Evolutionary conservation across 2,888 invertebrate species (phyloP), one percentile per base, ranked within the genome.

Genomic region (Poecilobothrus nobilitatus): DNA sequence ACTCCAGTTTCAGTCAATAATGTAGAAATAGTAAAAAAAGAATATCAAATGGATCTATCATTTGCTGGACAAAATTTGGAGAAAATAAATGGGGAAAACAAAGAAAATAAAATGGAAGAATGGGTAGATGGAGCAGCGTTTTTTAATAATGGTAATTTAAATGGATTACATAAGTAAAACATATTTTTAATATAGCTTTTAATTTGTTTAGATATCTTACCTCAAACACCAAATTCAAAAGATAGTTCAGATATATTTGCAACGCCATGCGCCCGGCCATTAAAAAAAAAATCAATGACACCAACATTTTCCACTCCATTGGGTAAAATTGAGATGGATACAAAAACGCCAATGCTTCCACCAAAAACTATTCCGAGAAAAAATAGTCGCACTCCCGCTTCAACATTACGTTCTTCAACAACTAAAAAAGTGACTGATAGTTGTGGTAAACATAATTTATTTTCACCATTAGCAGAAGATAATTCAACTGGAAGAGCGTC

Each of bases 401-500:
- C 70, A 18, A 62, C 53, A 3, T 65, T 70, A 37, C 69, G 68
- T 20, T n/a, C 69, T n/a, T 64, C 33, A 22, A 8, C 69, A 0
- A 68, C 10, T 2, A 65, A 63, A 53, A 67, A 68, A n/a, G 44
- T 22, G 41, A 65, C 72, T 10, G 68, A 67, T n/a, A 18, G 78
- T 81, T 63, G 82, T 82, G 44, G 18, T 21, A 44, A 67, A 66
- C 21, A 66, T 65, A 21, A 3, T 53, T 63, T n/a, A 18, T 9
- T n/a, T 34, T 65, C 74, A 1, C 71, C 74, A 15, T 68, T 67
- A 2, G 71, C 72, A 7, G 74, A 75, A 22, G 75, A 72, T 67
- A 53, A 53, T 53, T 83, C 83, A 66, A 86, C 85, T 34, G 88
- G 88, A 1, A 84, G 91, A 70, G 89, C 89, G 0, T 91, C 91